Percentiles rank a stretch among this genome's conserved stretches.
phyloP scores from a whole-genome alignment of 2,113 vertebrate species.

The Pygoscelis antarcticus region DNA sequence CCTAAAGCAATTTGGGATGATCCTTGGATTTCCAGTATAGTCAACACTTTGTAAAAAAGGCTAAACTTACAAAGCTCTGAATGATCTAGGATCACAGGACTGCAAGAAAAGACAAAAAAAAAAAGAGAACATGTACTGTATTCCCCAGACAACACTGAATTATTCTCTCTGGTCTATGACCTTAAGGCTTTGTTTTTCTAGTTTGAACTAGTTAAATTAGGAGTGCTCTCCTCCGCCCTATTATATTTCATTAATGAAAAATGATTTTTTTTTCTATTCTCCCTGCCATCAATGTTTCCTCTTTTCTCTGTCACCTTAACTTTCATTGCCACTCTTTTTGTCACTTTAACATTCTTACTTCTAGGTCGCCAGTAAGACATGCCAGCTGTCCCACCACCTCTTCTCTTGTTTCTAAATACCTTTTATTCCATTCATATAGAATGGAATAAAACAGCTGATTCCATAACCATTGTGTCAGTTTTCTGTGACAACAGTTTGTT shows the following conservation, averaged over 20 bases:
- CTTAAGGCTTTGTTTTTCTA: neutral
- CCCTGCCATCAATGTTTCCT: neutral
- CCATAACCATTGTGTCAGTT: neutral
- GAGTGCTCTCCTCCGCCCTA: rapidly evolving
- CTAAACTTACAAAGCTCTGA: neutral
- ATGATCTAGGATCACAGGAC: neutral
- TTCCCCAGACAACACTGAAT: neutral
- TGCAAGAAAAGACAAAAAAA: neutral
- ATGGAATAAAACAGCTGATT: neutral
- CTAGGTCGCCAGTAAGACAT: neutral
- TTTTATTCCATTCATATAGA: neutral
- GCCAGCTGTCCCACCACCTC: neutral
- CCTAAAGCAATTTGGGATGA: neutral
- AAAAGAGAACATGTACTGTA: neutral
- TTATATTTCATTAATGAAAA: neutral
- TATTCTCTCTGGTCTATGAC: neutral
- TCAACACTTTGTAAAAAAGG: neutral
- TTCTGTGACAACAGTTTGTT: neutral
- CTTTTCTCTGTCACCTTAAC: neutral
- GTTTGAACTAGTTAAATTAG: neutral
- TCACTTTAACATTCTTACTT: neutral
- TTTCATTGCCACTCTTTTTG: neutral
- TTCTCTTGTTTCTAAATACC: neutral
- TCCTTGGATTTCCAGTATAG: neutral
- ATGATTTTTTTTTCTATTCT: neutral